Percentiles rank a stretch among this genome's conserved stretches.
These are phyloP conservation scores for Hippocampus barbouri DNA, from an alignment of 2,113 vertebrate genomes.

Conservation along the genomic window DNA sequence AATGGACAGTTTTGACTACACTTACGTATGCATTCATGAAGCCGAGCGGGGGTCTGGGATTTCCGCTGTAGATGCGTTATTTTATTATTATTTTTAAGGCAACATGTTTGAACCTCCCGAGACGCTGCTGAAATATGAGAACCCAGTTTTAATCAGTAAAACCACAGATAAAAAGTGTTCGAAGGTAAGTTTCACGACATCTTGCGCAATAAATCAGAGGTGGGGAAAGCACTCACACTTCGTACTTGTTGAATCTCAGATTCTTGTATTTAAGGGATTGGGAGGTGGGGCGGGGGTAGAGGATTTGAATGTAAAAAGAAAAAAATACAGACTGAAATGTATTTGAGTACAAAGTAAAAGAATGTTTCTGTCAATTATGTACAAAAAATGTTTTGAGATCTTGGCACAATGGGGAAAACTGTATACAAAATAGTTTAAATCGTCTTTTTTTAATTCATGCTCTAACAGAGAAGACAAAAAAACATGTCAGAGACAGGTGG, in stretches of 20 bases:
- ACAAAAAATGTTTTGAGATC: too few species aligned
- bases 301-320: too few species aligned
- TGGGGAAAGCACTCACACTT: neutral
- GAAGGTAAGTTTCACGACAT: slow-evolving; percentile 68
- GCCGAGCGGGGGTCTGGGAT: neutral
- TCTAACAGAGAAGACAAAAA: neutral
- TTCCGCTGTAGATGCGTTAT: neutral
- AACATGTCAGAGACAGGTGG: neutral
- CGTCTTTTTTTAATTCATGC: neutral
- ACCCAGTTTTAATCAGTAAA: slow-evolving; percentile 78
- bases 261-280: too few species aligned
- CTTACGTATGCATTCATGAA: slow-evolving; percentile 7
- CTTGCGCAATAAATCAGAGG: neutral
- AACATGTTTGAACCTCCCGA: slow-evolving; percentile 79
- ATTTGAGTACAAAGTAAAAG: too few species aligned
- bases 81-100: neutral
- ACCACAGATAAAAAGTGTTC: slow-evolving; percentile 75
- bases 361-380: too few species aligned
- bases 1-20: neutral
- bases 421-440: too few species aligned
- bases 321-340: too few species aligned
- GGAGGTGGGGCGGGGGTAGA: too few species aligned
- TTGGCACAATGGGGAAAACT: too few species aligned
- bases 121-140: slow-evolving; percentile 84
- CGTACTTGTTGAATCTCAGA: neutral